Evolutionary conservation across 2,888 invertebrate genomes (phyloP), one percentile per base, ranked within the genome.

Genomic region (Cepaea hortensis): DNA sequence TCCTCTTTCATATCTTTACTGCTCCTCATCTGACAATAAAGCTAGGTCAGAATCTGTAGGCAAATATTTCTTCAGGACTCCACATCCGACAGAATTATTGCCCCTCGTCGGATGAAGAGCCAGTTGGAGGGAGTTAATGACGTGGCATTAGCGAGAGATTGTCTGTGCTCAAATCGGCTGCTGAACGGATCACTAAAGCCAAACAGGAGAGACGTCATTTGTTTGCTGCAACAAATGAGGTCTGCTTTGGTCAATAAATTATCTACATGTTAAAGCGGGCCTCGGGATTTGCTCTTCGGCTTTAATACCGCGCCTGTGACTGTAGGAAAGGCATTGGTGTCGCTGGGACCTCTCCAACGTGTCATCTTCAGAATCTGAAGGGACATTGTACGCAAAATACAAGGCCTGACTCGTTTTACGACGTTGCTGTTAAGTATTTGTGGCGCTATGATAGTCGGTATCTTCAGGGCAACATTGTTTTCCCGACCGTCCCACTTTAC

Each of bases 61-160:
- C 85, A 85, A 85, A 85, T 85, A 85, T 85, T 85, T n/a, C 80
- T 80, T 73, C 13, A 80, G 81, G 50, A 81, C 85, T 85, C 61
- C 85, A 85, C 81, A 65, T 81, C 80, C 73, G 85, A 85, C 85
- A 85, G 85, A 70, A 81, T 81, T 85, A 85, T 81, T 80, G 73
- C 80, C 85, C 79, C 81, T 70, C 13, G 81, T 46, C 13, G 73
- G 55, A 55, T 73, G 81, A 77, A 81, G 85, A 65, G 80, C 50
- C 23, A 3, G 72, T n/a, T 73, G 18, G 81, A 73, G 80, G 81
- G 73, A 80, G 81, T 72, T 72, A 73, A 80, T 80, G 85, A 73
- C 80, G 61, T 80, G 77, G 65, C 73, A 85, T 85, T 85, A 73
- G 48, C 81, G 73, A 18, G 79, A 68, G 73, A 55, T 81, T 70